A percentile compares a stretch with the other conserved stretches of the same genome.
Evolutionary conservation across 2,113 vertebrate genomes (phyloP).

Genomic region (Sminthopsis crassicaudata): DNA sequence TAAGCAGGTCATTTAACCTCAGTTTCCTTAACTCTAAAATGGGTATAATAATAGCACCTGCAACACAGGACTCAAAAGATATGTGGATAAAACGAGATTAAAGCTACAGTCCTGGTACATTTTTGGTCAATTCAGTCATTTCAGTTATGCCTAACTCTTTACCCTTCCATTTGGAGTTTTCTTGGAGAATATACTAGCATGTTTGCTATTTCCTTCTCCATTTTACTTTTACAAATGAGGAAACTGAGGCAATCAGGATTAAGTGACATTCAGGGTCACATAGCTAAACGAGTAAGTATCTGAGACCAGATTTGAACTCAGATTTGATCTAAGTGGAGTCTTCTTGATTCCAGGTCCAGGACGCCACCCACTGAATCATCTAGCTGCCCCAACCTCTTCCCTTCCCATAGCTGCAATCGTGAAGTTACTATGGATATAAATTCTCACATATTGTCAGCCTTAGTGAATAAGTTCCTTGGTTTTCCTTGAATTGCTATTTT

Average conservation of each 20-base stretch:
- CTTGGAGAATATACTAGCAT: not conserved
- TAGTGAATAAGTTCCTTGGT: not conserved
- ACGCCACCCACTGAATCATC: not conserved
- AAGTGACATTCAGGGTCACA: not conserved
- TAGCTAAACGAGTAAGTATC: not conserved
- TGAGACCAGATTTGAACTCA: not conserved
- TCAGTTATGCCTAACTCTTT: too few relatives aligned
- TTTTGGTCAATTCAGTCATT: too few relatives aligned
- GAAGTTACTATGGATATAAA: not conserved
- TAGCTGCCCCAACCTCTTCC: not conserved
- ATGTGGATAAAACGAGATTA: not conserved
- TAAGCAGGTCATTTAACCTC: not conserved
- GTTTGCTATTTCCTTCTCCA: not conserved
- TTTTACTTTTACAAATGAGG: not conserved
- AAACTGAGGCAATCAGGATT: not conserved
- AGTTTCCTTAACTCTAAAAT: not conserved
- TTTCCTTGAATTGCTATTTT: not conserved
- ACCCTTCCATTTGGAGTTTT: not conserved
- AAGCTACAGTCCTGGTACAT: not conserved
- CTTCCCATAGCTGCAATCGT: not conserved
- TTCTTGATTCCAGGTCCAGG: not conserved
- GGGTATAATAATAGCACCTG: not conserved
- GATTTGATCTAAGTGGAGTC: not conserved
- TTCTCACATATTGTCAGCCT: not conserved
- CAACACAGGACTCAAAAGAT: too few relatives aligned